phyloP scores from a whole-genome alignment of 2,888 invertebrate genomes.

The Netelia fuscicornis region DNA sequence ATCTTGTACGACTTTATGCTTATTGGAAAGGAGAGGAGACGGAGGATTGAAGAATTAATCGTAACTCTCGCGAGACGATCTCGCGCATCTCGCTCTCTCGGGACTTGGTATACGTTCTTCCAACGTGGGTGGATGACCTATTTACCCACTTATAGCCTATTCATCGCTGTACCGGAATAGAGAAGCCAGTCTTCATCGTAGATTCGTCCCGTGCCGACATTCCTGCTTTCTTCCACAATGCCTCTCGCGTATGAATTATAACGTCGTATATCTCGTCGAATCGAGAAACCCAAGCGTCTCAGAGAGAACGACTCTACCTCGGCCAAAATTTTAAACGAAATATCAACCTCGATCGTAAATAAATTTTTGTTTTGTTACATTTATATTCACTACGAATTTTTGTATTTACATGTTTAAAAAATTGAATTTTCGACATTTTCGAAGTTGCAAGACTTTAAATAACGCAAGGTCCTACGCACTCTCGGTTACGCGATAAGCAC shows the following conservation, averaged over 20 bases:
- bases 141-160: slow-evolving; percentile 76
- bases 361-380: background rate
- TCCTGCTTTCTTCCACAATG: slow-evolving; percentile 46
- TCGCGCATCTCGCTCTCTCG: slow-evolving; percentile 50
- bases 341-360: too few species aligned
- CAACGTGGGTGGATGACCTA: slow-evolving; percentile 73
- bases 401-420: background rate
- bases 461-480: background rate
- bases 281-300: too few species aligned
- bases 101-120: slow-evolving; percentile 61
- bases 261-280: background rate
- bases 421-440: background rate
- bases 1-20: too few species aligned
- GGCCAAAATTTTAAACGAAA: too few species aligned
- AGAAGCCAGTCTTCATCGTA: slow-evolving; percentile 56
- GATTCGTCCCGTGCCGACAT: slow-evolving; percentile 28
- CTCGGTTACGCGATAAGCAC: background rate
- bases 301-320: too few species aligned
- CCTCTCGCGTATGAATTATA: slow-evolving; percentile 18
- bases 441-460: background rate
- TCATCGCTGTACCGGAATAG: slow-evolving; percentile 67
- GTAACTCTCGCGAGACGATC: slow-evolving; percentile 25
- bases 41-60: background rate
- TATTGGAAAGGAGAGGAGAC: background rate
- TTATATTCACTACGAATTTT: background rate